Conservation (phyloP, 1,140 invertebrate genomes). For the Dendrolimus kikuchii region DNA sequence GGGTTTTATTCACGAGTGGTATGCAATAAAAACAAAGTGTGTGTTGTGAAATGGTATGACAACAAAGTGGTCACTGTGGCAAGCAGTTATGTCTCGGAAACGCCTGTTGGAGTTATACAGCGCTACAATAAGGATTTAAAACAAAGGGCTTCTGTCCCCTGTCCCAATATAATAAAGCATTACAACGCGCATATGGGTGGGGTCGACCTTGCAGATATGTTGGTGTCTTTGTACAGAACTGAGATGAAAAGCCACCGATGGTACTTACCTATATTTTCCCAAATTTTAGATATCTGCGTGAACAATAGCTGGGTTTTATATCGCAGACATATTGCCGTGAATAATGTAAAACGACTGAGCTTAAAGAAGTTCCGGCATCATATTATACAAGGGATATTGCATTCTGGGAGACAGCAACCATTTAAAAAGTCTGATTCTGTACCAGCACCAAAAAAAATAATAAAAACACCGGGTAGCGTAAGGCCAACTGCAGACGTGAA, state of each 20-base stretch:
- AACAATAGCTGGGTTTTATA: slow-evolving; percentile 24
- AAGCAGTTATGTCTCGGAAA: slow-evolving; percentile 18
- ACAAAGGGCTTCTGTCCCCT: slow-evolving; percentile 12
- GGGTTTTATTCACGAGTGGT: slow-evolving; percentile 21
- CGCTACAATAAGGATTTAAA: slow-evolving; percentile 19
- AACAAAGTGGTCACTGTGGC: slow-evolving; percentile 23
- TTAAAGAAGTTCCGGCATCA: slow-evolving; percentile 16
- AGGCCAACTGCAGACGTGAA: slow-evolving; percentile 9
- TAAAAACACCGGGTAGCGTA: slow-evolving; percentile 6
- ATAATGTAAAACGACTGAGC: slow-evolving; percentile 15
- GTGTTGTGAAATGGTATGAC: slow-evolving; percentile 24
- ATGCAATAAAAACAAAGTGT: slow-evolving; percentile 19
- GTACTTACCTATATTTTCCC: slow-evolving; percentile 22
- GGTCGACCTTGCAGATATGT: slow-evolving; percentile 24
- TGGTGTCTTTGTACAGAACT: slow-evolving; percentile 16
- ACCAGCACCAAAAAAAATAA: slow-evolving; percentile 12
- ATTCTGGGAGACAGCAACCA: slow-evolving; percentile 11
- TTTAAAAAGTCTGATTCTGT: slow-evolving; percentile 14
- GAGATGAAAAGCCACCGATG: slow-evolving; percentile 21
- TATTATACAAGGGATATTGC: slow-evolving; percentile 15
- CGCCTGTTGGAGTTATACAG: slow-evolving; percentile 15
- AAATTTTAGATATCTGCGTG: slow-evolving; percentile 23
- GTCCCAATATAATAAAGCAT: slow-evolving; percentile 23
- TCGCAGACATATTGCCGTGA: slow-evolving; percentile 12
- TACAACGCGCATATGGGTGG: slow-evolving; percentile 24